Evolutionary conservation across 2,797 vertebrate genomes (phyloP), one percentile per base, ranked within the genome.

Genomic region (Sebastes minor): DNA sequence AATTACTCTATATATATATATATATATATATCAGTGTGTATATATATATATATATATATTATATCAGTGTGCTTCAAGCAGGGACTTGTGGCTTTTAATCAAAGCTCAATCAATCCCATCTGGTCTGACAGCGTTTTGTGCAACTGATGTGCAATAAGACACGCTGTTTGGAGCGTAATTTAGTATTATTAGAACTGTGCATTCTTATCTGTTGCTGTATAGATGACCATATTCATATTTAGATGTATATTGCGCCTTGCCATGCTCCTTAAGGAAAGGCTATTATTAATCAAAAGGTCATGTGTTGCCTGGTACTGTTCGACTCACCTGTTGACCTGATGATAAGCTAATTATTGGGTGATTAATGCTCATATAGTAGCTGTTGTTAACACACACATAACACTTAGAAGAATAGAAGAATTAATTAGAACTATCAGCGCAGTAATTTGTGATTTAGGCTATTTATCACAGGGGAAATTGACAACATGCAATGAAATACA

Each of bases 261-360:
- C 2, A 9, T 22, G 46, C 38, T 65, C 13, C 2, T 46, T 22
- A 42, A 5, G 22, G 20, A 5, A 22, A 14, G 13, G 25, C 2
- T 33, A 33, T 67, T 8, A 76, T 57, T 11, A 78, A 74, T 25
- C 16, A 25, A 55, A 35, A 71, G 83, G 81, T 82, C 60, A 75
- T 2, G 32, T 64, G 69, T 22, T 49, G 30, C 2, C 25, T 56
- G 12, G 6, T 67, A 20, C 28, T 9, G 1, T 6, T n/a, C 13
- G 35, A 59, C 23, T 35, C 23, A 18, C 35, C 23, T 70, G 28
- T 53, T 71, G n/a, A 55, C 30, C 49, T 46, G 27, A 49, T 52
- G 23, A 74, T 32, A 5, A 28, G 12, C 3, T 16, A 8, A 60
- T 85, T 59, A 71, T 57, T n/a, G 2, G 18, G 4, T 52, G 71